phyloP scores from a whole-genome alignment of 2,113 vertebrate species.

The Chrysochloris asiatica region DNA sequence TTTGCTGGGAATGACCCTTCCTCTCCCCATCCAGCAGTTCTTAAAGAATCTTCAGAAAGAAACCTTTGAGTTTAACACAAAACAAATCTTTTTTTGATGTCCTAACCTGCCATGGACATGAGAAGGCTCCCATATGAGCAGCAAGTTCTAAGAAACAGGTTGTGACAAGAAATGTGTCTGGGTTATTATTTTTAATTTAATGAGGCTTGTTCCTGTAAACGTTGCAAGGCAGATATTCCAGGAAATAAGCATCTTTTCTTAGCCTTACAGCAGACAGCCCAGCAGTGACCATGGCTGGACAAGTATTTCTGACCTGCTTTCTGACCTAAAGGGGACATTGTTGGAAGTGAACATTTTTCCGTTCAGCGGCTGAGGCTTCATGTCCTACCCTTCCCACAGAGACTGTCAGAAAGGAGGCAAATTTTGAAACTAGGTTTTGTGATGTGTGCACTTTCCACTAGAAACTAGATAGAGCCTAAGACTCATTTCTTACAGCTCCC shows the following conservation, averaged over 20 bases:
- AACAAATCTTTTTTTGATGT: background rate
- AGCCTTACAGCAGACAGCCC: conserved; percentile 59
- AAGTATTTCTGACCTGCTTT: conserved; percentile 48
- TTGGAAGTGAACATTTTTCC: conserved; percentile 39
- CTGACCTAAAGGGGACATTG: background rate
- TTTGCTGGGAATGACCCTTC: background rate
- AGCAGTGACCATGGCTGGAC: conserved; percentile 12
- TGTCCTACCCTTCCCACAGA: background rate
- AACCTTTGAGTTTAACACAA: background rate
- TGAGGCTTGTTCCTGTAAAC: conserved; percentile 78
- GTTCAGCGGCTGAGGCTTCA: conserved; percentile 21
- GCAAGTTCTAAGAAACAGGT: conserved; percentile 64
- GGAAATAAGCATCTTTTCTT: conserved; percentile 73
- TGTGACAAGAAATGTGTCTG: conserved; percentile 57
- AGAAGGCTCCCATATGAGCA: background rate
- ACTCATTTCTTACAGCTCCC: conserved; percentile 37
- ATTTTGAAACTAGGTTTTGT: conserved; percentile 53
- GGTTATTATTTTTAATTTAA: conserved; percentile 73
- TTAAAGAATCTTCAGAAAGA: conserved; percentile 28
- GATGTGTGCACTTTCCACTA: conserved; percentile 18
- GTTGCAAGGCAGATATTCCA: conserved; percentile 70
- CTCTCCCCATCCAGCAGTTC: background rate
- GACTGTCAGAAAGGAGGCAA: conserved; percentile 37
- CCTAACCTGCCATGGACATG: background rate
- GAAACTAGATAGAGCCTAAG: conserved; percentile 30